Percentiles rank a stretch among this genome's conserved stretches.
Conservation (phyloP, 1,140 invertebrate species). For the Conus ventricosus region DNA sequence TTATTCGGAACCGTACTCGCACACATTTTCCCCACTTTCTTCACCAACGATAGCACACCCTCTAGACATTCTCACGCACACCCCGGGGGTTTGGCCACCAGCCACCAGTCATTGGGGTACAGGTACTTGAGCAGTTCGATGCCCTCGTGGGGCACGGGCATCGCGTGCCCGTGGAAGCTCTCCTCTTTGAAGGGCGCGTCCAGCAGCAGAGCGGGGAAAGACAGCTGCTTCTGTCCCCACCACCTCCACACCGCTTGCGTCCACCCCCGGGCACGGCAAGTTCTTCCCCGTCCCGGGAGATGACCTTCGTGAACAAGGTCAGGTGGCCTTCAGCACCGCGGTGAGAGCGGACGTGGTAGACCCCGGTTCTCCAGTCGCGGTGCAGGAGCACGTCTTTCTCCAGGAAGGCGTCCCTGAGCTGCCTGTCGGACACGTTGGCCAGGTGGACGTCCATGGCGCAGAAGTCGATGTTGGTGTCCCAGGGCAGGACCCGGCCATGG, state of each 20-base stretch:
- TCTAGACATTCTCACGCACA: slow-evolving; percentile 56
- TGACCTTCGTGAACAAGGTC: slow-evolving; percentile 44
- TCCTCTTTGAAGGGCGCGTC: slow-evolving; percentile 76
- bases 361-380: slow-evolving; percentile 75
- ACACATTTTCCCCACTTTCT: neutral
- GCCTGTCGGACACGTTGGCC: slow-evolving; percentile 69
- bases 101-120: slow-evolving; percentile 81
- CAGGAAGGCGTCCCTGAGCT: neutral
- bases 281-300: slow-evolving; percentile 60
- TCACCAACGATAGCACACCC: neutral
- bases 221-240: slow-evolving; percentile 77
- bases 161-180: slow-evolving; percentile 74
- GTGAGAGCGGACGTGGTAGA: slow-evolving; percentile 66
- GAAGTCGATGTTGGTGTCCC: slow-evolving; percentile 76
- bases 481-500: slow-evolving; percentile 73
- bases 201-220: slow-evolving; percentile 78
- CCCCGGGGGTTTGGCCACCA: slow-evolving; percentile 77
- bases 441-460: slow-evolving; percentile 59
- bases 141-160: slow-evolving; percentile 79
- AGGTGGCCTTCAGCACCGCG: slow-evolving; percentile 23
- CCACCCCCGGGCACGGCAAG: slow-evolving; percentile 78
- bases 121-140: slow-evolving; percentile 81
- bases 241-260: slow-evolving; percentile 77
- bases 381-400: slow-evolving; percentile 63
- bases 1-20: neutral